Evolutionary conservation across 2,113 vertebrate genomes (phyloP), one percentile per base, ranked within the genome.

Genomic region (Podarcis muralis): DNA sequence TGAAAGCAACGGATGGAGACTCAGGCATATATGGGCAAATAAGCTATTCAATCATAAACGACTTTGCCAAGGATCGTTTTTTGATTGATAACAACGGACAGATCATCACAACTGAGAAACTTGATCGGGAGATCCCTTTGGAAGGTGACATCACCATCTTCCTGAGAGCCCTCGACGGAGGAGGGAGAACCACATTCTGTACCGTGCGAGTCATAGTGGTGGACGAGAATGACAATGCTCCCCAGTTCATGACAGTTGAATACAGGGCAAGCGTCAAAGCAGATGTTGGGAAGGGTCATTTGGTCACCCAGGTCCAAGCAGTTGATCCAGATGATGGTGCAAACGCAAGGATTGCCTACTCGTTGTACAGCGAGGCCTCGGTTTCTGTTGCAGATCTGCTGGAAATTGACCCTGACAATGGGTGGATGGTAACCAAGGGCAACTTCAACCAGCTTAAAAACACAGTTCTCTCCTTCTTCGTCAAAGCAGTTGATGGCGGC

Each of bases 371-470:
- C 0, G 98, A 99, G 92, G 98, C 98, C 37, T 98, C 98, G 0
- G 95, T 98, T 78, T 98, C 98, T 1, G 97, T 99, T 78, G 97
- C 97, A 15, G 98, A 99, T 89, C 97, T 98, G 87, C 96, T 99
- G 92, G 99, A 99, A 95, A 99, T 99, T 6, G 98, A 99, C 91
- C 98, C 98, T 20, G 99, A 99, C 93, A 99, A 98, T 88, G 99
- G 99, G 74, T 99, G 98, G 99, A 98, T 99, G 97, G 98, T 99
- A 79, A 99, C 98, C 2, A 99, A 99, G 93, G 98, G 98, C 81
- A 98, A 94, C 88, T 99, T 99, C 92, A 97, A 96, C 93, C 98
- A 98, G 40, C 93, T 98, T 68, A 98, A 96, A 94, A 99, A 98
- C 87, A 98, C 98, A 0, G 98, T 99, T 65, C 95, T 99, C 74